Conservation (phyloP, 64 coral and sea anemone genomes). For the Hydrozoanthus tunicans region DNA sequence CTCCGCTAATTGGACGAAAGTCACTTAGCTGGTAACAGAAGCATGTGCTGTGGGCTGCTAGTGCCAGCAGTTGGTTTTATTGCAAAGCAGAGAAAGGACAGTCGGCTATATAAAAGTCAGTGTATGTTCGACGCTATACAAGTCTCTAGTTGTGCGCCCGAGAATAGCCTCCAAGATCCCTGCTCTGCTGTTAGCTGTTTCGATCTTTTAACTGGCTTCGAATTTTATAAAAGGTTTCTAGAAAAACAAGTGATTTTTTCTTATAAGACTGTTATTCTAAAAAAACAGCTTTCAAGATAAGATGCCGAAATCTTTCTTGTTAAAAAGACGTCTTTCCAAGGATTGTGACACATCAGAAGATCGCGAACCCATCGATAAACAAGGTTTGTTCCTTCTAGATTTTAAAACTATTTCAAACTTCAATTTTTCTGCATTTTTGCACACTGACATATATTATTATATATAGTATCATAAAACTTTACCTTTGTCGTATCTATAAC, state of each 20-base stretch:
- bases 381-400: conserved; percentile 7
- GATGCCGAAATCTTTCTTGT: conserved; percentile 46
- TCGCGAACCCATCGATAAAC: neutral
- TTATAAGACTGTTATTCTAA: neutral
- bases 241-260: neutral
- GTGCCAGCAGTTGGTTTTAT: conserved; percentile 42
- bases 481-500: neutral
- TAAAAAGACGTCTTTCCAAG: conserved; percentile 13
- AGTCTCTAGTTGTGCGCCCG: neutral
- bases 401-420: neutral
- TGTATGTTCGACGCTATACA: neutral
- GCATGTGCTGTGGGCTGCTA: neutral
- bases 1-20: conserved; percentile 6
- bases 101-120: conserved; percentile 41
- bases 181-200: neutral
- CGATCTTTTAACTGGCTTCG: neutral
- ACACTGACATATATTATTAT: neutral
- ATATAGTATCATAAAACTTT: no score
- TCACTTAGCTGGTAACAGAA: neutral
- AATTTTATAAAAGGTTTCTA: neutral
- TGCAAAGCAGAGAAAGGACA: conserved; percentile 47
- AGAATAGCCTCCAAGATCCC: neutral
- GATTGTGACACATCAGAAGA: neutral
- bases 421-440: neutral
- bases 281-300: neutral